Evolutionary conservation across 2,797 vertebrate genomes (phyloP).

Genomic region (Gallinago stenura): DNA sequence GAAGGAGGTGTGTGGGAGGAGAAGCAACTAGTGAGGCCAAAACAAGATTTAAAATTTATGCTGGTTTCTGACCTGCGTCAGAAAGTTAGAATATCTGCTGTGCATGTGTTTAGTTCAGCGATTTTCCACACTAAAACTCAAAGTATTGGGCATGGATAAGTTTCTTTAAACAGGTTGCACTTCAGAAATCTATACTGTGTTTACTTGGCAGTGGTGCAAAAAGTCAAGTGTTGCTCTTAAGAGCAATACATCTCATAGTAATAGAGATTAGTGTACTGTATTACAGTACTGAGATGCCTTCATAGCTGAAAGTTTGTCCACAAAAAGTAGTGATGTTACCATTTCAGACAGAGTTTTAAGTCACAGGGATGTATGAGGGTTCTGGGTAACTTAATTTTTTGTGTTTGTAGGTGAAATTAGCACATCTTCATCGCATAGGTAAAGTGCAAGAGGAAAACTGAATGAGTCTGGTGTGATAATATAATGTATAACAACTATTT

Average conservation of each 20-base stretch:
- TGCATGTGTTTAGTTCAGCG: background rate
- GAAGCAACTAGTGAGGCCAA: background rate
- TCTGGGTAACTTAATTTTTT: background rate
- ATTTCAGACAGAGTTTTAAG: background rate
- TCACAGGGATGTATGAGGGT: background rate
- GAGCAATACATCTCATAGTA: background rate
- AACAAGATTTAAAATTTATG: background rate
- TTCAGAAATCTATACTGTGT: background rate
- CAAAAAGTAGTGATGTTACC: background rate
- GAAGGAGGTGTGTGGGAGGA: background rate
- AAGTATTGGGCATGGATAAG: background rate
- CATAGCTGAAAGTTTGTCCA: background rate
- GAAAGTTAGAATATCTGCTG: background rate
- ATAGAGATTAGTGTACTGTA: background rate
- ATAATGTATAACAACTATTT: background rate
- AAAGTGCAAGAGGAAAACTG: background rate
- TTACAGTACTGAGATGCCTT: background rate
- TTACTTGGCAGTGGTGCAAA: background rate
- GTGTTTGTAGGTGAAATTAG: background rate
- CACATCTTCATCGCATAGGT: background rate
- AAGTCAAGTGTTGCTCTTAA: background rate
- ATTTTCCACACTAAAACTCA: background rate
- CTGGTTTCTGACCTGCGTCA: background rate
- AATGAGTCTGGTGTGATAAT: background rate
- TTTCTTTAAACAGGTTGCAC: background rate